Conservation (phyloP, 2,888 invertebrate species). For the Idaea aversata region DNA sequence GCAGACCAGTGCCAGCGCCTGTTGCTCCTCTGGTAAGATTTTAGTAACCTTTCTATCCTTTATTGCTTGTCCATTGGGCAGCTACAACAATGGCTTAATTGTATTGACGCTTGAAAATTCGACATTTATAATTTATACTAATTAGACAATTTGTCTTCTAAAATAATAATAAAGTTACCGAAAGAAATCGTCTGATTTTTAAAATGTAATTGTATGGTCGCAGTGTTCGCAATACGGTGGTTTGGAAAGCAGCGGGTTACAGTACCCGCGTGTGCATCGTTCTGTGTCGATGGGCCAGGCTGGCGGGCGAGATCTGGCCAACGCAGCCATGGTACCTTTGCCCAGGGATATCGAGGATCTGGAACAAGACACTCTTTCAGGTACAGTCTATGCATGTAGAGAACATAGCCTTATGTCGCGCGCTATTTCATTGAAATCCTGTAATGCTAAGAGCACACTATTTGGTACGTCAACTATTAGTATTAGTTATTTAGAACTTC, state of each 20-base stretch:
- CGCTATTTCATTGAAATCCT: too few species aligned
- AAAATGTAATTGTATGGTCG: too few species aligned
- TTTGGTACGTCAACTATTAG: too few species aligned
- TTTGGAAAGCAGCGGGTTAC: slow-evolving; percentile 12
- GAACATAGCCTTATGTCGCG: too few species aligned
- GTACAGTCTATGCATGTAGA: slow-evolving; percentile 33
- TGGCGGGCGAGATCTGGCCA: slow-evolving; percentile 73
- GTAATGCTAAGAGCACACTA: too few species aligned
- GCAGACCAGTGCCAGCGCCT: slow-evolving; percentile 51
- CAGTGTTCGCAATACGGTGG: slow-evolving; percentile 26
- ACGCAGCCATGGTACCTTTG: slow-evolving; percentile 76
- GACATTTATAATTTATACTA: too few species aligned
- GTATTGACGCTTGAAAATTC: too few species aligned
- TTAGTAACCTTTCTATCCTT: background rate
- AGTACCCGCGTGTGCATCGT: slow-evolving; percentile 85
- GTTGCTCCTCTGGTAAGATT: slow-evolving; percentile 39
- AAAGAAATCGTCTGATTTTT: too few species aligned
- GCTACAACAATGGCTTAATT: too few species aligned
- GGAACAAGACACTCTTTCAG: slow-evolving; percentile 71
- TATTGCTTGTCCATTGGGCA: too few species aligned
- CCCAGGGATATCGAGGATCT: slow-evolving; percentile 62
- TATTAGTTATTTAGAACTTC: background rate
- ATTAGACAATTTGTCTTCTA: too few species aligned
- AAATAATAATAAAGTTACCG: too few species aligned
- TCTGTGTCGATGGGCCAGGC: slow-evolving; percentile 93